Percentiles rank a stretch among this genome's conserved stretches.
These are phyloP conservation scores for Masticophis lateralis DNA, from an alignment of 2,797 vertebrate genomes.

Conservation along the genomic window DNA sequence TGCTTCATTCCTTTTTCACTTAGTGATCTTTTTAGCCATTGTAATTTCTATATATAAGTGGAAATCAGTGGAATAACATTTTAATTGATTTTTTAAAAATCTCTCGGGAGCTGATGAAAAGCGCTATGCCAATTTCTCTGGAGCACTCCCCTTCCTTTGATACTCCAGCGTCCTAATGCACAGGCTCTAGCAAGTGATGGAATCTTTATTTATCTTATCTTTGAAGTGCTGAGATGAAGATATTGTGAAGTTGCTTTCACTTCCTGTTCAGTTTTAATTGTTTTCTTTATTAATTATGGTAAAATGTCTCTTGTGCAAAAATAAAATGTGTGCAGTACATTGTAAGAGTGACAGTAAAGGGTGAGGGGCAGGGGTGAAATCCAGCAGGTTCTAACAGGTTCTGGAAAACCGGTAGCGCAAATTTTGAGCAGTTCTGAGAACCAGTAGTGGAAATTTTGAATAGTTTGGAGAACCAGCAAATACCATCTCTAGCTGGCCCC, in stretches of 20 bases:
- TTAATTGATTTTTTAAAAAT: neutral
- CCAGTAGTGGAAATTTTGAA: too few relatives aligned
- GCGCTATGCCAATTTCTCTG: neutral
- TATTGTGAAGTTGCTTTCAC: neutral
- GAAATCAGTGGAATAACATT: neutral
- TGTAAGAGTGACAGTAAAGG: neutral
- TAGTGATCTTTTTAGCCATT: neutral
- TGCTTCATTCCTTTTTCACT: neutral
- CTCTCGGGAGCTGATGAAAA: neutral
- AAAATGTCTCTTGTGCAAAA: neutral
- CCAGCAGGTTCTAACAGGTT: too few relatives aligned
- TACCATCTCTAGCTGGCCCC: too few relatives aligned
- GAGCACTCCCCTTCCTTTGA: neutral
- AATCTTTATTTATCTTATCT: neutral
- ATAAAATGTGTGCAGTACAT: neutral
- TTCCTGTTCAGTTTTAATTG: neutral
- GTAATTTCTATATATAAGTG: neutral
- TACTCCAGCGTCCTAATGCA: neutral
- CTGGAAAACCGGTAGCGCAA: too few relatives aligned
- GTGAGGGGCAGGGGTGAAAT: neutral
- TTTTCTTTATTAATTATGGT: neutral
- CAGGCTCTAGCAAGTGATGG: neutral
- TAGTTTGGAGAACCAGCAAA: too few relatives aligned
- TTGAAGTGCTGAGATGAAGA: neutral
- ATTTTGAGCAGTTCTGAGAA: too few relatives aligned